Evolutionary conservation across 2,797 vertebrate species (phyloP).

Genomic region (Hyperoplus immaculatus): DNA sequence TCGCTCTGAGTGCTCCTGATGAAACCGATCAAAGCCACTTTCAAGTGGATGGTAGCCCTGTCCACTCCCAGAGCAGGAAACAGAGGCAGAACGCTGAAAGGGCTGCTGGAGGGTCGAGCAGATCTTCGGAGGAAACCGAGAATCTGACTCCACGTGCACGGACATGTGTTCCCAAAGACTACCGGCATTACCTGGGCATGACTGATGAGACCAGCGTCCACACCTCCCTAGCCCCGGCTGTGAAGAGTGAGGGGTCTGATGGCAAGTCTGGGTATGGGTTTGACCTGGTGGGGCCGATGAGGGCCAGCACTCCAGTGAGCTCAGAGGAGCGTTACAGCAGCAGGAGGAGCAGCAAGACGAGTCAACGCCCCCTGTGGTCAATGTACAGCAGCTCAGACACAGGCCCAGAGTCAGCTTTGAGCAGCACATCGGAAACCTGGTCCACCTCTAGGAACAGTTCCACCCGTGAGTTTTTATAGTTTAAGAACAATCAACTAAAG

Average conservation of each 20-base stretch:
- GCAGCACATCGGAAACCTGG: constrained; percentile 72
- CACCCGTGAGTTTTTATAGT: constrained; percentile 72
- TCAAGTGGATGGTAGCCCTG: constrained; percentile 59
- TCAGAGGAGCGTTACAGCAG: constrained; percentile 68
- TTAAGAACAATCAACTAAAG: not conserved
- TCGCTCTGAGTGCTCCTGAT: constrained; percentile 64
- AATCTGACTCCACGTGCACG: constrained; percentile 72
- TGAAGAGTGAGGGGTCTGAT: constrained; percentile 44
- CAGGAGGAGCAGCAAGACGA: constrained; percentile 63
- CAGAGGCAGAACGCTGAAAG: constrained; percentile 59
- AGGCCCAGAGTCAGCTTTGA: constrained; percentile 71
- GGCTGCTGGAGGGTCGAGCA: constrained; percentile 15
- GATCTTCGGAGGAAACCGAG: constrained; percentile 66
- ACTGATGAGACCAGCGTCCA: constrained; percentile 64
- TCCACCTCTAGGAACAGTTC: constrained; percentile 71
- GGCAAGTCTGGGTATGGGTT: constrained; percentile 38
- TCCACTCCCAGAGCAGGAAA: constrained; percentile 75
- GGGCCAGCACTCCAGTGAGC: constrained; percentile 73
- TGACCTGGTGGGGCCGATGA: constrained; percentile 57
- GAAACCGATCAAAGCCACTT: constrained; percentile 52
- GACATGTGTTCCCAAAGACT: constrained; percentile 81
- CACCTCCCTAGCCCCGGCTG: constrained; percentile 46
- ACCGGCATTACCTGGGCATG: constrained; percentile 84
- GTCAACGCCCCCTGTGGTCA: constrained; percentile 54
- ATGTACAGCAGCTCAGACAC: constrained; percentile 71